Conservation (phyloP, 1,140 invertebrate species). For the Heliconius himera region DNA sequence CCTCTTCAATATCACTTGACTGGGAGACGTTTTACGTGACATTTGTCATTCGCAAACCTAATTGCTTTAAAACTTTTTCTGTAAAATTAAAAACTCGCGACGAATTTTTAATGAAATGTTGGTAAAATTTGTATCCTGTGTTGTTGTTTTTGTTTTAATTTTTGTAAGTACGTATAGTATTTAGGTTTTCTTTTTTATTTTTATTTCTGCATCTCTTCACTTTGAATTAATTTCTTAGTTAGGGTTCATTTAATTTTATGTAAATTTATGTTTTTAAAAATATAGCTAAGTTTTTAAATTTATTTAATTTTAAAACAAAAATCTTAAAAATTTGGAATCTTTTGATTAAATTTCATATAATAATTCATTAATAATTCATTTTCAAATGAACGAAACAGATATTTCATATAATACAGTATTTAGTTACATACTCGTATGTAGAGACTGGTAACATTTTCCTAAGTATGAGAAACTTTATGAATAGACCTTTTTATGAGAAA, state of each 20-base stretch:
- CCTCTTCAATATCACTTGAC: constrained; percentile 30
- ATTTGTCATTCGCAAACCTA: constrained; percentile 23
- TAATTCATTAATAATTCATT: not conserved
- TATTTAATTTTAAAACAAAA: no score
- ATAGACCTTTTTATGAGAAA: no score
- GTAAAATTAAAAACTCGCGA: not conserved
- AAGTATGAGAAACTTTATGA: not conserved
- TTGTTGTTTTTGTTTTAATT: not conserved
- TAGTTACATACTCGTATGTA: not conserved
- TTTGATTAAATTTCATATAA: no score
- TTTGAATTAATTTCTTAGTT: no score
- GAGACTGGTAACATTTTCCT: not conserved
- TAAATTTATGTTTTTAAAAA: not conserved
- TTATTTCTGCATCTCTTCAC: no score
- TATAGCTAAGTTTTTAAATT: no score
- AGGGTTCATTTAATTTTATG: no score
- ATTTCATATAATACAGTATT: not conserved
- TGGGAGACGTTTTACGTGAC: no score
- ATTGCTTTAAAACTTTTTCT: constrained; percentile 15
- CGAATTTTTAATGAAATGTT: not conserved
- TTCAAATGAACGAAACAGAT: not conserved
- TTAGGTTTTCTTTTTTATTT: no score
- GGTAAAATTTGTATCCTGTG: not conserved
- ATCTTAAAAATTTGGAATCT: no score
- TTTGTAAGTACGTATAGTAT: not conserved